These are phyloP conservation scores for Furcifer pardalis DNA, from an alignment of 2,797 vertebrate species.

Conservation along the genomic window DNA sequence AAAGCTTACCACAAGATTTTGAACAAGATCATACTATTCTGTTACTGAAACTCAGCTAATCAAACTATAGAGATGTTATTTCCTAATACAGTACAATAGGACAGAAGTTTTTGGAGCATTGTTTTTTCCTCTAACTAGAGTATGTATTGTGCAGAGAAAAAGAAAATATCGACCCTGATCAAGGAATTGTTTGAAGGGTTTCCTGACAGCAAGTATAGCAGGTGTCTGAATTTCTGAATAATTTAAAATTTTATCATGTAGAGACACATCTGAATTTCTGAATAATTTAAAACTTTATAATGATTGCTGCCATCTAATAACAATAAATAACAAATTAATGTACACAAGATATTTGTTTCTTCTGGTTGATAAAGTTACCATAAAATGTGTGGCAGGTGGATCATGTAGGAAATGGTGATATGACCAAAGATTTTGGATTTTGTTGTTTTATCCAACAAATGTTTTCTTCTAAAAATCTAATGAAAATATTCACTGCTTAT, in stretches of 20 bases:
- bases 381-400: background rate
- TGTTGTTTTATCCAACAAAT: background rate
- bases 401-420: background rate
- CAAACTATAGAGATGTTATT: background rate
- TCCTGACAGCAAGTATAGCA: background rate
- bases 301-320: background rate
- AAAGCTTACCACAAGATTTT: background rate
- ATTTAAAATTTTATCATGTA: too few species aligned
- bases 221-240: background rate
- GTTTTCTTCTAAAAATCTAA: background rate
- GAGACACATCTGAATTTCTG: background rate
- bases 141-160: background rate
- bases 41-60: background rate
- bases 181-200: too few species aligned
- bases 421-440: background rate
- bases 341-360: slow-evolving; percentile 2
- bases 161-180: background rate
- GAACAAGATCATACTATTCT: background rate
- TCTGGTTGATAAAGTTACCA: background rate
- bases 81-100: background rate
- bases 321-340: background rate
- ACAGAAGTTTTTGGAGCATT: background rate
- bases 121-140: background rate
- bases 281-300: background rate
- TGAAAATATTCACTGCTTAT: background rate